These are phyloP conservation scores for Falco cherrug DNA, from an alignment of 2,797 vertebrate genomes.

Conservation along the genomic window DNA sequence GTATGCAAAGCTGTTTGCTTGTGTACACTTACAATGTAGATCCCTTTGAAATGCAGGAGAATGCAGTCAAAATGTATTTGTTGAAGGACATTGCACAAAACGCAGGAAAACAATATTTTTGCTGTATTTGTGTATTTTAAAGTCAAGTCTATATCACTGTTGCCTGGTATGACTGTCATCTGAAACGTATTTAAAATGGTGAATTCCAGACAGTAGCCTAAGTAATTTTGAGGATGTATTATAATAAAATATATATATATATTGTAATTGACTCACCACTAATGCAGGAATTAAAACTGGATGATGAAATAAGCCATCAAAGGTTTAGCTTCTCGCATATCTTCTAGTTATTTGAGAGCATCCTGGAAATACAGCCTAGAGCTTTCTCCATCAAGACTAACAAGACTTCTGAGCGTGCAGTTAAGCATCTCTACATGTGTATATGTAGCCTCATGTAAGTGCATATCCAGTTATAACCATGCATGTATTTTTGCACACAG, in stretches of 20 bases:
- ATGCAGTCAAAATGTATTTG: neutral
- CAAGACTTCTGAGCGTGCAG: fast-evolving
- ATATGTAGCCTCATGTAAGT: fast-evolving
- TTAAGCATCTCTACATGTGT: fast-evolving
- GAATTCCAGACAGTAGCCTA: neutral
- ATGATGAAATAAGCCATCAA: neutral
- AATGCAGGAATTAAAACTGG: neutral
- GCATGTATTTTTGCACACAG: neutral
- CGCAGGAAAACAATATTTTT: neutral
- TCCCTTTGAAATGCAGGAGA: neutral
- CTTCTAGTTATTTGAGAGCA: neutral
- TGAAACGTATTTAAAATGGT: neutral
- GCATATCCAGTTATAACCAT: neutral
- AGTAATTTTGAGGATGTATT: neutral
- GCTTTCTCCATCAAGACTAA: neutral
- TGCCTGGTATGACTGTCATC: neutral
- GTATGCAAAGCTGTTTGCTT: neutral
- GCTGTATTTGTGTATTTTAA: neutral
- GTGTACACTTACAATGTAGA: neutral
- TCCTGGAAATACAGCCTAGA: neutral
- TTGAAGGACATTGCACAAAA: neutral
- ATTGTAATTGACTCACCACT: neutral
- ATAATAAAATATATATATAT: too few relatives aligned
- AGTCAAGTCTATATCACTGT: neutral
- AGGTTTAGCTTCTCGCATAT: neutral